phyloP scores from a whole-genome alignment of 1,140 invertebrate species.

The Halotydeus destructor region DNA sequence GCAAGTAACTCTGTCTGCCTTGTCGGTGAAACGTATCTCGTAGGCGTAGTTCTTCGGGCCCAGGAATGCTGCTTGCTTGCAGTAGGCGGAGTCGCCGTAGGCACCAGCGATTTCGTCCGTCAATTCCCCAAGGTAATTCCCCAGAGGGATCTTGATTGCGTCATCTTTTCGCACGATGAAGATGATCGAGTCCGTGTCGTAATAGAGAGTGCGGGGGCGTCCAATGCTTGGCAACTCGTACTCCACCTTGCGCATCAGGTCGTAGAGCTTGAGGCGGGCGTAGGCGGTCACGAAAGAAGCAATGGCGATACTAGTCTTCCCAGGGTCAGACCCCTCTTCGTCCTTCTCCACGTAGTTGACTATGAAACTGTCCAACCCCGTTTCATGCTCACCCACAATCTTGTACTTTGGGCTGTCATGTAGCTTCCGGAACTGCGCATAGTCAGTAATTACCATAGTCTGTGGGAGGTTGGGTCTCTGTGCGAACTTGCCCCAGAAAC shows the following conservation, averaged over 20 bases:
- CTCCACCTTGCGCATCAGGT: not conserved
- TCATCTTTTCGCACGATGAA: not conserved
- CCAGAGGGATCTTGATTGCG: not conserved
- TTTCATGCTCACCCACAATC: not conserved
- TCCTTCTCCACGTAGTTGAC: not conserved
- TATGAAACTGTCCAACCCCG: not conserved
- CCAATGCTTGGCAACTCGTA: not conserved
- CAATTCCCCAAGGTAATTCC: not conserved
- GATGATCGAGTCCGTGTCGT: not conserved
- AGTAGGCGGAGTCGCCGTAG: not conserved
- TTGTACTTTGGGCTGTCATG: not conserved
- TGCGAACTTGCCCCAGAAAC: slow-evolving; percentile 5
- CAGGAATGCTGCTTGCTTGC: not conserved
- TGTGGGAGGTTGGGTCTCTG: not conserved
- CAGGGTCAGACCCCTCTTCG: not conserved
- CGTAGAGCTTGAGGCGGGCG: not conserved
- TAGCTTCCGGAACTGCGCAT: not conserved
- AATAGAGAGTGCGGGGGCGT: slow-evolving; percentile 16
- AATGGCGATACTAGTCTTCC: slow-evolving; percentile 1
- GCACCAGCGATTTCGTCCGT: not conserved
- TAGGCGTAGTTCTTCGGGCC: slow-evolving; percentile 9
- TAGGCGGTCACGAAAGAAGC: slow-evolving; percentile 3
- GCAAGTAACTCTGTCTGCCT: not conserved
- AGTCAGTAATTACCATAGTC: not conserved
- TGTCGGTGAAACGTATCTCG: not conserved